phyloP scores from a whole-genome alignment of 1,140 invertebrate species.

The Propsilocerus akamusi region DNA sequence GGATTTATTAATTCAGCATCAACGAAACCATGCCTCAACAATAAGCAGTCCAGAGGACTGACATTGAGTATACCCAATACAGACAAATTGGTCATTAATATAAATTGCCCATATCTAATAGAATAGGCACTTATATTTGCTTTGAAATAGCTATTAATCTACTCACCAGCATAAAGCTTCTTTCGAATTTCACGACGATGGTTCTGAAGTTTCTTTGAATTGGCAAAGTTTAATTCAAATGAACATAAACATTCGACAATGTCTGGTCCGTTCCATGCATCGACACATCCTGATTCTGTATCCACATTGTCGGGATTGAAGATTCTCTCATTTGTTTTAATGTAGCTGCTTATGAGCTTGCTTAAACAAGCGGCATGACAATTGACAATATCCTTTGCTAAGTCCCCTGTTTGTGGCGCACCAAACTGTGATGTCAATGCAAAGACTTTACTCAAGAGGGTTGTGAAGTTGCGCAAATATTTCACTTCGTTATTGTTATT shows the following conservation, averaged over 20 bases:
- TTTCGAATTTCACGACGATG: background rate
- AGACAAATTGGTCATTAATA: background rate
- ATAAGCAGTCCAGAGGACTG: background rate
- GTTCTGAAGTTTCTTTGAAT: background rate
- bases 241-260: constrained; percentile 1
- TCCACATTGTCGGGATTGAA: background rate
- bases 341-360: constrained; percentile 6
- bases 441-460: constrained; percentile 7
- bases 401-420: constrained; percentile 14
- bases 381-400: constrained; percentile 15
- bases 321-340: background rate
- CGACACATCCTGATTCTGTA: background rate
- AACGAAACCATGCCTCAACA: constrained; percentile 1
- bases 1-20: background rate
- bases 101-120: background rate
- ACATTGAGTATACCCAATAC: too few species aligned
- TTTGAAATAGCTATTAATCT: background rate
- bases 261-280: background rate
- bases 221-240: background rate
- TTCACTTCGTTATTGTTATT: constrained; percentile 9
- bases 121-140: background rate
- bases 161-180: background rate
- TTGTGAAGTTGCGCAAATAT: background rate
- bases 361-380: constrained; percentile 11
- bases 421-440: constrained; percentile 8